A percentile compares a stretch with the other conserved stretches of the same genome.
Evolutionary conservation across 2,888 invertebrate genomes (phyloP).

Genomic region (Blera fallax): DNA sequence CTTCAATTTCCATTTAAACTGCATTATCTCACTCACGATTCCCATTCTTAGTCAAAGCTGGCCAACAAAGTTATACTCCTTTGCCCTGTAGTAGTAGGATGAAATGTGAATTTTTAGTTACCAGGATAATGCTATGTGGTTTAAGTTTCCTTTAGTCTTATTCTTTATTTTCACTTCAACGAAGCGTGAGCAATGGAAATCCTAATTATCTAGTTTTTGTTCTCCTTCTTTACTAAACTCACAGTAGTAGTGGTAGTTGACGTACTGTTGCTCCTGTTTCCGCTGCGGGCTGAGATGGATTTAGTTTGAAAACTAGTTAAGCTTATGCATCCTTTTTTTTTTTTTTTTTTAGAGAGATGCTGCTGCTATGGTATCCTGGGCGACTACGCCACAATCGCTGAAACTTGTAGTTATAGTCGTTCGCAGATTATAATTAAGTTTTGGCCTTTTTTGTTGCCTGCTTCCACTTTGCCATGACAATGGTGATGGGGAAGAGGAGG

Average conservation of each 20-base stretch:
- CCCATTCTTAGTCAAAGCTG: background rate
- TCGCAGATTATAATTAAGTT: constrained; percentile 73
- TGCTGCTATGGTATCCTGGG: constrained; percentile 26
- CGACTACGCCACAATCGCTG: constrained; percentile 44
- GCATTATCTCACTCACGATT: constrained; percentile 5
- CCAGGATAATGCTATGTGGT: constrained; percentile 60
- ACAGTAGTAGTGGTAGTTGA: background rate
- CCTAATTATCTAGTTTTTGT: constrained; percentile 62
- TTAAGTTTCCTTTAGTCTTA: constrained; percentile 47
- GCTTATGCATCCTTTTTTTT: constrained; percentile 50
- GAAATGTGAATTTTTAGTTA: constrained; percentile 40
- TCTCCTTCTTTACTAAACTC: constrained; percentile 1
- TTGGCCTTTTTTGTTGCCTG: constrained; percentile 30
- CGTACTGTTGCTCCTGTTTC: constrained; percentile 17
- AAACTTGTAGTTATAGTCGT: constrained; percentile 62
- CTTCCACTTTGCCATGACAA: constrained; percentile 47
- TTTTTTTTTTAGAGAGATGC: background rate
- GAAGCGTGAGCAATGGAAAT: constrained; percentile 69
- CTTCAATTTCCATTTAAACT: constrained; percentile 33
- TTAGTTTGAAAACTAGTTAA: constrained; percentile 72
- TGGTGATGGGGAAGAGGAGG: constrained; percentile 18
- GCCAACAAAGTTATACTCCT: constrained; percentile 12
- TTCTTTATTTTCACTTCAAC: constrained; percentile 66
- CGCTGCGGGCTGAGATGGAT: constrained; percentile 52
- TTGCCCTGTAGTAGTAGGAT: background rate